These are phyloP conservation scores for Epizoanthus stellaris DNA, from an alignment of 92 coral and sea anemone genomes.

Conservation along the genomic window DNA sequence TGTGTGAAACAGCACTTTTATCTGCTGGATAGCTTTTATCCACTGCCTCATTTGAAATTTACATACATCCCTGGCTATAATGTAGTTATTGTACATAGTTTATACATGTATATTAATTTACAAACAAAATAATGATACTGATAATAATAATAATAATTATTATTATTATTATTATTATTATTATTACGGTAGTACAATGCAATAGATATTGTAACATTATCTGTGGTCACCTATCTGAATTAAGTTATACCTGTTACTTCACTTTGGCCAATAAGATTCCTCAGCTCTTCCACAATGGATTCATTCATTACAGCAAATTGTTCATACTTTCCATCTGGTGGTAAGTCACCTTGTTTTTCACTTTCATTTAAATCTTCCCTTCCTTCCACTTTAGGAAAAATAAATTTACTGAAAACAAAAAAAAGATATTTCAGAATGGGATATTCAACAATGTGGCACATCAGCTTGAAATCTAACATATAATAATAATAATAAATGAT, in stretches of 20 bases:
- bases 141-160: too few relatives aligned
- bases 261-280: slow-evolving; percentile 61
- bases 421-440: background rate
- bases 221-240: background rate
- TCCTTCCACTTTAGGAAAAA: slow-evolving; percentile 82
- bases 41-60: too few relatives aligned
- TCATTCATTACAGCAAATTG: slow-evolving; percentile 88
- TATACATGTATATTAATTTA: too few relatives aligned
- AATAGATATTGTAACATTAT: too few relatives aligned
- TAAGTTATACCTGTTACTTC: slow-evolving; percentile 60
- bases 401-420: slow-evolving; percentile 76
- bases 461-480: background rate
- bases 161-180: too few relatives aligned
- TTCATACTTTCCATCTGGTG: slow-evolving; percentile 92
- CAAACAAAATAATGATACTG: too few relatives aligned
- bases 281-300: slow-evolving; percentile 70
- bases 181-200: too few relatives aligned
- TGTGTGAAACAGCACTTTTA: too few relatives aligned
- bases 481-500: background rate
- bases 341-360: slow-evolving; percentile 46
- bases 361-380: slow-evolving; percentile 7
- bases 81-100: too few relatives aligned
- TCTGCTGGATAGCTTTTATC: too few relatives aligned
- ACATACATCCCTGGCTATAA: too few relatives aligned
- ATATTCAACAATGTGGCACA: background rate